These are phyloP conservation scores for Acrobasis consociella DNA, from an alignment of 2,888 invertebrate genomes.

Conservation along the genomic window DNA sequence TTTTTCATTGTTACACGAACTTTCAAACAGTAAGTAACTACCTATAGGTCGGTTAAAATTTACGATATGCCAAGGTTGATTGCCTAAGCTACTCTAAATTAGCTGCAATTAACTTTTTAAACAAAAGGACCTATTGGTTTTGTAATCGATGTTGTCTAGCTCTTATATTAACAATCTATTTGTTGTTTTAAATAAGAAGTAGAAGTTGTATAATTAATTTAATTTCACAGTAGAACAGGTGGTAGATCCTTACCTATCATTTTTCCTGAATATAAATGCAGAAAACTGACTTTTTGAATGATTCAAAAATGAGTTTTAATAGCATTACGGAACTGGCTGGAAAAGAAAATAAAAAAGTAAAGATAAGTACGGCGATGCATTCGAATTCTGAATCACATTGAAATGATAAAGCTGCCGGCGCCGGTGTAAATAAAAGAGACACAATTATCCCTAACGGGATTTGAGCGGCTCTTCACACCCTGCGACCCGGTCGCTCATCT, in stretches of 20 bases:
- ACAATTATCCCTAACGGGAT: conserved; percentile 69
- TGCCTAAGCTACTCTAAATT: conserved; percentile 28
- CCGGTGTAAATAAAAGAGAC: conserved; percentile 65
- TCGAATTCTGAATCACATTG: conserved; percentile 42
- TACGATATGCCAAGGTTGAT: conserved; percentile 37
- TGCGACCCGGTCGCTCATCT: conserved; percentile 59
- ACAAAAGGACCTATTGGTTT: conserved; percentile 20
- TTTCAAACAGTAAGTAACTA: conserved; percentile 18
- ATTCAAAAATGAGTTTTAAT: not conserved
- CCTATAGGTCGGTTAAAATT: conserved; percentile 21
- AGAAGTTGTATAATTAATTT: no score
- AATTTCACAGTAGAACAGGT: no score
- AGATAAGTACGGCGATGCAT: conserved; percentile 27
- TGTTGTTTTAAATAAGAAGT: no score
- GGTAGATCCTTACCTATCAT: no score
- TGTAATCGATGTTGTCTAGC: conserved; percentile 7
- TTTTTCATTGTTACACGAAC: conserved; percentile 29
- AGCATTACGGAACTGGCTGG: conserved; percentile 4
- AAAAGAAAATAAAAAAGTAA: not conserved
- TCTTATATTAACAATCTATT: not conserved
- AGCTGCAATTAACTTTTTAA: conserved; percentile 21
- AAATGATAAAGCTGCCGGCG: conserved; percentile 43
- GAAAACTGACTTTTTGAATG: not conserved
- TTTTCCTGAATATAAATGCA: no score
- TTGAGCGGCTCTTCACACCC: conserved; percentile 62